Evolutionary conservation across 35 echinoderm and acorn worm species (phyloP).

Genomic region (Apostichopus californicus): DNA sequence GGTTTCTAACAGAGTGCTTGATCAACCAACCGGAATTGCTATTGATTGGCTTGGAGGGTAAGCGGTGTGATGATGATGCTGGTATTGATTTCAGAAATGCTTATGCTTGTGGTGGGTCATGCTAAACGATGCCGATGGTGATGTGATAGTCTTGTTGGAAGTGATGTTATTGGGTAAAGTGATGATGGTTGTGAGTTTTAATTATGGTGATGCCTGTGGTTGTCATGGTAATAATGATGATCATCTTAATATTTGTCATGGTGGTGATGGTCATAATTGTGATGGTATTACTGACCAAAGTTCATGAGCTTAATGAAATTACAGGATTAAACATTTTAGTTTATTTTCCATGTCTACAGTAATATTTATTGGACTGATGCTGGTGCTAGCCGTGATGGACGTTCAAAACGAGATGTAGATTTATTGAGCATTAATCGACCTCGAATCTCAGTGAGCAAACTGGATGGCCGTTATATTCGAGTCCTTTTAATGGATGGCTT

Average conservation of each 20-base stretch:
- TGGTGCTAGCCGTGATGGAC: slow-evolving; percentile 14
- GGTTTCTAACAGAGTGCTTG: slow-evolving; percentile 22
- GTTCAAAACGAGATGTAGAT: slow-evolving; percentile 32
- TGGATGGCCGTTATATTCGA: slow-evolving; percentile 75
- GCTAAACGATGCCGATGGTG: no score
- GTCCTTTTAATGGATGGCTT: slow-evolving; percentile 56
- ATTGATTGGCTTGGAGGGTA: slow-evolving; percentile 90
- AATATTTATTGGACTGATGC: slow-evolving; percentile 87
- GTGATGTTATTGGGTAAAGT: no score
- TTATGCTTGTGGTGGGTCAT: no score
- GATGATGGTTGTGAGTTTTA: no score
- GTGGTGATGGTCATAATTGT: no score
- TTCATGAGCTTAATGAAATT: no score
- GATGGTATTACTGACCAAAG: no score
- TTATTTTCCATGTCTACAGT: slow-evolving; percentile 4
- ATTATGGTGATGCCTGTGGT: not conserved
- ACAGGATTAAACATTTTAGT: no score
- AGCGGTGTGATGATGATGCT: not conserved
- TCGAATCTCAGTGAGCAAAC: slow-evolving; percentile 61
- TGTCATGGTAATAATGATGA: not conserved
- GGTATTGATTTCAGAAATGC: not conserved
- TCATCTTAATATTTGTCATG: no score
- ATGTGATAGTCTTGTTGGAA: no score
- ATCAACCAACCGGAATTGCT: slow-evolving; percentile 59
- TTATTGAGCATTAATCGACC: not conserved